Evolutionary conservation across 1,140 invertebrate genomes (phyloP).

Genomic region (Phymastichus coffea): DNA sequence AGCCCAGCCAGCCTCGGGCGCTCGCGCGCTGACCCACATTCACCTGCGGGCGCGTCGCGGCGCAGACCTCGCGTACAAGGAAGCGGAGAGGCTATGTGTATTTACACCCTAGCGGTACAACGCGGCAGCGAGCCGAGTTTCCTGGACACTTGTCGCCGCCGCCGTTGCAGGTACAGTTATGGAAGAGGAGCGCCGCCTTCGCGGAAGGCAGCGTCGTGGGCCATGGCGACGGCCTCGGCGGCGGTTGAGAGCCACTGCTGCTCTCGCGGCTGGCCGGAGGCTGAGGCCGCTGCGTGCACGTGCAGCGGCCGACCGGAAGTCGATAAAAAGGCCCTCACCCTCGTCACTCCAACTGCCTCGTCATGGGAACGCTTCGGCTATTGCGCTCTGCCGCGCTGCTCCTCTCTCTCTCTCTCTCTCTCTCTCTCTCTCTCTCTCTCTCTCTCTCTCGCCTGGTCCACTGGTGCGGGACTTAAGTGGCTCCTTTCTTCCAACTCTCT

Average conservation of each 20-base stretch:
- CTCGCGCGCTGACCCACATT: too few relatives aligned
- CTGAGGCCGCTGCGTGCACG: slow-evolving; percentile 51
- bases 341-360: slow-evolving; percentile 50
- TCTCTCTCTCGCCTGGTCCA: too few relatives aligned
- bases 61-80: too few relatives aligned
- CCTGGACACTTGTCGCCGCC: neutral
- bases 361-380: slow-evolving; percentile 42
- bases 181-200: slow-evolving; percentile 10
- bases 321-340: slow-evolving; percentile 57
- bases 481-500: neutral
- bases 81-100: too few relatives aligned
- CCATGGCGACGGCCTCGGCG: slow-evolving; percentile 5
- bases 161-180: slow-evolving; percentile 6
- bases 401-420: slow-evolving; percentile 14
- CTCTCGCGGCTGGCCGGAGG: slow-evolving; percentile 35
- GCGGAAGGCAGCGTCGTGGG: slow-evolving; percentile 10
- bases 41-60: too few relatives aligned
- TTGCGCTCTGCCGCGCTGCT: neutral
- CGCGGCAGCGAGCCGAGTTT: too few relatives aligned
- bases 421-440: slow-evolving; percentile 10
- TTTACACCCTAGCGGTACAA: too few relatives aligned
- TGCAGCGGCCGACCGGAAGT: slow-evolving; percentile 57
- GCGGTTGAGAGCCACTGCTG: slow-evolving; percentile 49
- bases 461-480: slow-evolving; percentile 26
- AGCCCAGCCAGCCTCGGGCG: too few relatives aligned